Evolutionary conservation across 2,888 invertebrate species (phyloP).

Genomic region (Palloptera scutellata): DNA sequence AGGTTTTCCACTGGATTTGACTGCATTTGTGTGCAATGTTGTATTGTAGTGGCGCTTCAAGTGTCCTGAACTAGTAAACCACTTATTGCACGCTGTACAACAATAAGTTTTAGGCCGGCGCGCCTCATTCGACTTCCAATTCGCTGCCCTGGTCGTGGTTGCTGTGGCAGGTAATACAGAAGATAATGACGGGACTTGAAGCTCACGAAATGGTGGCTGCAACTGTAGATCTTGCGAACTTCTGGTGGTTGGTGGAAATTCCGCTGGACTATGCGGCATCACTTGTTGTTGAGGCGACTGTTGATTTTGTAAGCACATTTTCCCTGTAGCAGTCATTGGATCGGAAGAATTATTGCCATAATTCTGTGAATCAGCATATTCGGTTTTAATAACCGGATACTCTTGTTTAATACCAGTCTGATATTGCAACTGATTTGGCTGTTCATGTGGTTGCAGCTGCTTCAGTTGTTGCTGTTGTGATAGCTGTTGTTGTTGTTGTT

Average conservation of each 20-base stretch:
- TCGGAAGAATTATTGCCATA: slow-evolving; percentile 52
- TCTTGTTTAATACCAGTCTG: slow-evolving; percentile 61
- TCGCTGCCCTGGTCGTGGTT: slow-evolving; percentile 72
- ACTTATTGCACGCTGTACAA: slow-evolving; percentile 91
- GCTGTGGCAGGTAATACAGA: slow-evolving; percentile 70
- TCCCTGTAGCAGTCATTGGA: slow-evolving; percentile 41
- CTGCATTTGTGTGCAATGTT: slow-evolving; percentile 88
- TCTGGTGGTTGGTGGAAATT: slow-evolving; percentile 62
- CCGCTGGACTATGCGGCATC: slow-evolving; percentile 58
- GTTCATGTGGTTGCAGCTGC: slow-evolving; percentile 11
- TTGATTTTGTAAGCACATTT: slow-evolving; percentile 19
- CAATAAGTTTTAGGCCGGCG: slow-evolving; percentile 90
- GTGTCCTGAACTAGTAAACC: slow-evolving; percentile 93
- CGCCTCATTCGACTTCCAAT: slow-evolving; percentile 91
- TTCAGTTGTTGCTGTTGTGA: slow-evolving; percentile 37
- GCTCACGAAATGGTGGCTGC: slow-evolving; percentile 67
- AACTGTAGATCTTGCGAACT: slow-evolving; percentile 49
- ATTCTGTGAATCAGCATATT: slow-evolving; percentile 50
- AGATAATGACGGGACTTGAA: slow-evolving; percentile 68
- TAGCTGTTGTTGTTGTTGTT: slow-evolving; percentile 53
- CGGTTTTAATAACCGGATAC: slow-evolving; percentile 58
- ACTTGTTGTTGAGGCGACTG: slow-evolving; percentile 25
- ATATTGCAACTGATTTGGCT: slow-evolving; percentile 35
- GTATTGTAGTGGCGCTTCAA: slow-evolving; percentile 90
- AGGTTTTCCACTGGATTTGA: slow-evolving; percentile 83